phyloP scores from a whole-genome alignment of 1,140 invertebrate genomes.

The Camponotus vicinus region DNA sequence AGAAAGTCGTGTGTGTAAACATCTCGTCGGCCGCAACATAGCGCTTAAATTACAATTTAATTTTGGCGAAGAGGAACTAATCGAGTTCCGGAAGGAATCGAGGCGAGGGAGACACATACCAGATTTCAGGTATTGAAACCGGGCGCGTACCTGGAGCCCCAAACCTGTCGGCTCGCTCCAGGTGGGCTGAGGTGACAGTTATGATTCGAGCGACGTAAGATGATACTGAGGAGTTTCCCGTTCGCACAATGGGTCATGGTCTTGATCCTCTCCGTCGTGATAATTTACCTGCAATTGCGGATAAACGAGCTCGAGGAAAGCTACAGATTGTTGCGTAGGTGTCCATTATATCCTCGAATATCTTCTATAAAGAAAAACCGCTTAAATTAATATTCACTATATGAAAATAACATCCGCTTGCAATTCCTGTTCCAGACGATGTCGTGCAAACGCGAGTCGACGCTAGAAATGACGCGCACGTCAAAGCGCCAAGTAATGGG shows the following conservation, averaged over 20 bases:
- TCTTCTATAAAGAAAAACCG: not conserved
- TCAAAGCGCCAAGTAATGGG: constrained; percentile 34
- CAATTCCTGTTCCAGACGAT: constrained; percentile 76
- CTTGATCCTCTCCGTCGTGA: constrained; percentile 76
- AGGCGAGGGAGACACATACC: too few relatives aligned
- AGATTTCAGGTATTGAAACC: too few relatives aligned
- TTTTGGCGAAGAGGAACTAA: too few relatives aligned
- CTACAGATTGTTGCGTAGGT: constrained; percentile 79
- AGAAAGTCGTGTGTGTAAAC: not conserved
- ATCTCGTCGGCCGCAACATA: not conserved
- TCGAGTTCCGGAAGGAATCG: not conserved
- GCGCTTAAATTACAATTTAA: too few relatives aligned
- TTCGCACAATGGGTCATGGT: constrained; percentile 80
- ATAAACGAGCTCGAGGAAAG: constrained; percentile 78
- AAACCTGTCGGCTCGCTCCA: not conserved
- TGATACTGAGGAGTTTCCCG: constrained; percentile 82
- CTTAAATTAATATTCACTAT: not conserved
- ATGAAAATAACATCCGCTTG: constrained; percentile 32
- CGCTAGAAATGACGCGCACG: constrained; percentile 65
- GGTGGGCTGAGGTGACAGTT: constrained; percentile 21
- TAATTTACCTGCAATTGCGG: constrained; percentile 80
- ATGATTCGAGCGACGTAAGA: constrained; percentile 66
- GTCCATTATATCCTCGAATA: constrained; percentile 9
- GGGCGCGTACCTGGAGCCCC: too few relatives aligned
- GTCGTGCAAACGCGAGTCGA: constrained; percentile 75